Conservation (phyloP, 2,888 invertebrate genomes). For the Zhuqinia jingwanae region DNA sequence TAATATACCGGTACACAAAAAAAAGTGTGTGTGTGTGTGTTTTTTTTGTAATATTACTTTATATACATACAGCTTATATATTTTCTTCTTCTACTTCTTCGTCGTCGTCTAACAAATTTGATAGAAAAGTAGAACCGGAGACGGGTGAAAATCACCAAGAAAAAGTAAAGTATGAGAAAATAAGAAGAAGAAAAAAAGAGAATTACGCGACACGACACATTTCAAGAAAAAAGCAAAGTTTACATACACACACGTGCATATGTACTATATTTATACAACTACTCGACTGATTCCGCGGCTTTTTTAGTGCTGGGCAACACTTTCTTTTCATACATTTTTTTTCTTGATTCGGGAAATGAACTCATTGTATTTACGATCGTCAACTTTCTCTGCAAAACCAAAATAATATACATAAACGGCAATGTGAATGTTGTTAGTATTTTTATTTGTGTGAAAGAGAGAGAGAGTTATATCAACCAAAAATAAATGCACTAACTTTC, state of each 20-base stretch:
- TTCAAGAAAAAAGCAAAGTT: slow-evolving; percentile 19
- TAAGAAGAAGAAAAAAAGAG: not conserved
- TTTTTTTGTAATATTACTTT: not conserved
- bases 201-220: slow-evolving; percentile 33
- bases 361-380: slow-evolving; percentile 69
- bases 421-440: no score
- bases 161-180: no score
- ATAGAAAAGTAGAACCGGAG: slow-evolving; percentile 47
- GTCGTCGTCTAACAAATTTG: slow-evolving; percentile 23
- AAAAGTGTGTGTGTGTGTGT: not conserved
- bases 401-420: no score
- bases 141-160: slow-evolving; percentile 39
- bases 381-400: slow-evolving; percentile 55
- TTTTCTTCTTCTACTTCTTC: not conserved
- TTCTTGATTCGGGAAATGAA: slow-evolving; percentile 63
- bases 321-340: no score
- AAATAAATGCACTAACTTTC: not conserved
- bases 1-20: not conserved
- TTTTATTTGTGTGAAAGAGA: not conserved
- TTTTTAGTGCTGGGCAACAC: no score
- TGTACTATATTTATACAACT: slow-evolving; percentile 25
- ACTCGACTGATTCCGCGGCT: slow-evolving; percentile 17
- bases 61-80: not conserved
- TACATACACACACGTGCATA: slow-evolving; percentile 32
- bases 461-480: not conserved